Evolutionary conservation across 2,113 vertebrate species (phyloP).

Genomic region (Forbesichthys papilliferus): DNA sequence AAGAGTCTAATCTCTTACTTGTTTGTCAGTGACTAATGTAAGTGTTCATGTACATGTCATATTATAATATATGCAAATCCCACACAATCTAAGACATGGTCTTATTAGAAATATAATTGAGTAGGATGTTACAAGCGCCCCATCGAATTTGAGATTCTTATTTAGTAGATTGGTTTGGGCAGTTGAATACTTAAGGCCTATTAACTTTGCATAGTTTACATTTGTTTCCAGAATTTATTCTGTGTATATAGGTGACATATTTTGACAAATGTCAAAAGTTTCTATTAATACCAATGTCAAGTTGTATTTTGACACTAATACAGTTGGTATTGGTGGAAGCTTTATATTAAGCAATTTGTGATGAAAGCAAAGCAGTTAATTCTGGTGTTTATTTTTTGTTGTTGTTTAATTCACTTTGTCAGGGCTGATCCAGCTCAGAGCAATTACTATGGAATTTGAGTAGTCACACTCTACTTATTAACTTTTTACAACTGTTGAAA

Average conservation of each 20-base stretch:
- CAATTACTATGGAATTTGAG: constrained; percentile 50
- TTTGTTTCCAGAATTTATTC: no score
- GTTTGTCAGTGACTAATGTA: not conserved
- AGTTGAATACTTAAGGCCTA: not conserved
- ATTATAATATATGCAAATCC: no score
- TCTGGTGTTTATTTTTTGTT: constrained; percentile 4
- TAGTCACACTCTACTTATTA: constrained; percentile 36
- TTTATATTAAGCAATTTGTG: constrained; percentile 4
- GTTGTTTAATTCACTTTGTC: constrained; percentile 14
- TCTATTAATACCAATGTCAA: not conserved
- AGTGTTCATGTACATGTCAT: no score
- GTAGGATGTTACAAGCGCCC: no score
- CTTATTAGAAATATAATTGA: no score
- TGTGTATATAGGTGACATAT: not conserved
- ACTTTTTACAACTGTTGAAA: constrained; percentile 37
- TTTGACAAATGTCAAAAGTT: no score
- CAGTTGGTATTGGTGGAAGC: not conserved
- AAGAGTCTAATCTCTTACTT: not conserved
- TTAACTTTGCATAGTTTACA: no score
- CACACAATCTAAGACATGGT: no score
- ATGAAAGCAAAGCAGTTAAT: not conserved
- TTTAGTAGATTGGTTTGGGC: not conserved
- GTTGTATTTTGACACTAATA: not conserved
- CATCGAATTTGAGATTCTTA: no score
- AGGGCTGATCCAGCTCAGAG: constrained; percentile 15